Conservation (phyloP, 2,797 vertebrate genomes). For the Tachyglossus aculeatus region DNA sequence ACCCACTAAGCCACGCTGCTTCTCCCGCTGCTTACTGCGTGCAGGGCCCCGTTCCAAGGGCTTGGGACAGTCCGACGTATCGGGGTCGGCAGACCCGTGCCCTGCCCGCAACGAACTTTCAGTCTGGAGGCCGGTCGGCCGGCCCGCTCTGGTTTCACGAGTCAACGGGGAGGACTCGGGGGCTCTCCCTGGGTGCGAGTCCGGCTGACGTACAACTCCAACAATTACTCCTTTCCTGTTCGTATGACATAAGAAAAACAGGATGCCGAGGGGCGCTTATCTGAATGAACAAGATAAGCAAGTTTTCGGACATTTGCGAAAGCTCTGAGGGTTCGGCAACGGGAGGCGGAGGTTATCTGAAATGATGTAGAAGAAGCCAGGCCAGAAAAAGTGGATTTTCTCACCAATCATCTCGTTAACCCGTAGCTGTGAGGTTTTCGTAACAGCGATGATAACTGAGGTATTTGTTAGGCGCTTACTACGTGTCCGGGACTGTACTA, state of each 20-base stretch:
- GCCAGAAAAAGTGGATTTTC: not conserved
- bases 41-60: no score
- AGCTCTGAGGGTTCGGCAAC: not conserved
- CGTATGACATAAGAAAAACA: conserved; percentile 64
- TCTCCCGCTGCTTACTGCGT: no score
- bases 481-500: no score
- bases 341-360: not conserved
- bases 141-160: conserved; percentile 56
- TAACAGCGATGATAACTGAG: no score
- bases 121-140: not conserved
- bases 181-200: conserved; percentile 25
- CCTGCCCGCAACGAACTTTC: not conserved
- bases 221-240: conserved; percentile 70
- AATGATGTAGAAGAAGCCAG: not conserved
- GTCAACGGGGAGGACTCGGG: conserved; percentile 26
- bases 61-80: not conserved
- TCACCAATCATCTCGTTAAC: not conserved
- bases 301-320: conserved; percentile 10
- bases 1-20: no score
- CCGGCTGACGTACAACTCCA: conserved; percentile 64
- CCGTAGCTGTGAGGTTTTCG: no score
- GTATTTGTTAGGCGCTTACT: no score
- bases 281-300: conserved; percentile 63
- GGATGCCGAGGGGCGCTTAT: conserved; percentile 66
- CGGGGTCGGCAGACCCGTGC: not conserved